Evolutionary conservation across 2,888 invertebrate genomes (phyloP), one percentile per base, ranked within the genome.

Genomic region (Conus canariensis): DNA sequence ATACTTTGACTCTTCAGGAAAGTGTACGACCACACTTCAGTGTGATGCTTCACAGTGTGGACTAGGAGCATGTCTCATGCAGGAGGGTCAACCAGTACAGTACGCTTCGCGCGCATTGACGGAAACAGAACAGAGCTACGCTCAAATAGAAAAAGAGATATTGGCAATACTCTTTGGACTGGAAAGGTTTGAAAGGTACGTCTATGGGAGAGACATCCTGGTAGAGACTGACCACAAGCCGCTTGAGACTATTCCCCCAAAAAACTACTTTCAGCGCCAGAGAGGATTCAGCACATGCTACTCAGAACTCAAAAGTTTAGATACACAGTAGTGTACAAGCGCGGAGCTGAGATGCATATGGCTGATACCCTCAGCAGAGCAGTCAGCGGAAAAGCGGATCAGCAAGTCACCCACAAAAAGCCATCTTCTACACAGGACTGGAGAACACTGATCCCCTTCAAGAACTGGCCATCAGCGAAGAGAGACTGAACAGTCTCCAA

Each of bases 331-430:
- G 56, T 82, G 4, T 82, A 82, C 82, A 82, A 82, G 19, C 16
- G 82, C 9, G 82, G 82, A 82, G 56, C 82, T 16, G 45, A 56
- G 56, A 82, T 82, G 82, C 19, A 82, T 56, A 22, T 82, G 82
- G 19, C 82, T 82, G 82, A 82, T 56, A n/a, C 82, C 45, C 56
- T 45, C 82, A 82, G 56, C 56, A 82, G 56, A 82, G 82, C 82
- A 56, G 16, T 82, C 82, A 82, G 56, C 2, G 82, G 82, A 14
- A 82, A 82, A 56, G 56, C 82, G 8, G 56, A 82, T 16, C 56
- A 82, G 82, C 82, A 82, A 56, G 56, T 56, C 45, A 56, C 6
- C 56, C 82, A 82, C 45, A 45, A 45, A 45, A 45, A 45, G 45
- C 45, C 4, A 45, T 45, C 45, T 45, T 45, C 45, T 45, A 45